Conservation (phyloP, 2,797 vertebrate species). For the Danio kyathit region DNA sequence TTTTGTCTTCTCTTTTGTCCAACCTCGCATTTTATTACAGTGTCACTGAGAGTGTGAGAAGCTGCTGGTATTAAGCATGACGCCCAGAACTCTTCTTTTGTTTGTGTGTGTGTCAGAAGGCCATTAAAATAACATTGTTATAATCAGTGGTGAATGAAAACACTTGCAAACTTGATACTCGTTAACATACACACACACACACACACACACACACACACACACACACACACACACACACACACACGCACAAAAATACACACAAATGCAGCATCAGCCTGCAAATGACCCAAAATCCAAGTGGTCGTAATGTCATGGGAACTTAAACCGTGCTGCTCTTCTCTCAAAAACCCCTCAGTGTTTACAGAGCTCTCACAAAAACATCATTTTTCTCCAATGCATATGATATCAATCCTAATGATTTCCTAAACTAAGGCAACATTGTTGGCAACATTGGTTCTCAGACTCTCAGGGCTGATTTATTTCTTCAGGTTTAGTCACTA, state of each 20-base stretch:
- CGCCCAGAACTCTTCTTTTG: not conserved
- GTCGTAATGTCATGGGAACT: slow-evolving; percentile 49
- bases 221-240: slow-evolving; percentile 17
- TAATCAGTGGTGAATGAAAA: slow-evolving; percentile 15
- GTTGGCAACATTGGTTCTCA: not conserved
- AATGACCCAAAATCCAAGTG: slow-evolving; percentile 6
- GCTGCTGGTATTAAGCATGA: not conserved
- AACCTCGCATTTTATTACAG: too few relatives aligned
- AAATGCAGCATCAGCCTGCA: not conserved
- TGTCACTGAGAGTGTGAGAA: too few relatives aligned
- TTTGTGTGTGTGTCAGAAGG: not conserved
- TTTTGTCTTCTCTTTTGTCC: too few relatives aligned
- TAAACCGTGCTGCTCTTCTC: slow-evolving; percentile 17
- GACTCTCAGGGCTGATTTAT: slow-evolving; percentile 7
- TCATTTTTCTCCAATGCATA: not conserved
- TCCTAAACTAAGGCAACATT: slow-evolving; percentile 30
- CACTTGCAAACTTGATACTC: not conserved
- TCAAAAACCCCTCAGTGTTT: slow-evolving; percentile 29
- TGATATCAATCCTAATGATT: slow-evolving; percentile 11
- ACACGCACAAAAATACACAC: slow-evolving; percentile 19
- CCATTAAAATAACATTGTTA: not conserved
- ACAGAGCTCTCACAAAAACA: slow-evolving; percentile 22
- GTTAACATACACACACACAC: slow-evolving; percentile 19
- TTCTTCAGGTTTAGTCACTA: not conserved
- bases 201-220: slow-evolving; percentile 23